A percentile compares a stretch with the other conserved stretches of the same genome.
Evolutionary conservation across 2,888 invertebrate species (phyloP).

Genomic region (Nipponacmea schrenckii): DNA sequence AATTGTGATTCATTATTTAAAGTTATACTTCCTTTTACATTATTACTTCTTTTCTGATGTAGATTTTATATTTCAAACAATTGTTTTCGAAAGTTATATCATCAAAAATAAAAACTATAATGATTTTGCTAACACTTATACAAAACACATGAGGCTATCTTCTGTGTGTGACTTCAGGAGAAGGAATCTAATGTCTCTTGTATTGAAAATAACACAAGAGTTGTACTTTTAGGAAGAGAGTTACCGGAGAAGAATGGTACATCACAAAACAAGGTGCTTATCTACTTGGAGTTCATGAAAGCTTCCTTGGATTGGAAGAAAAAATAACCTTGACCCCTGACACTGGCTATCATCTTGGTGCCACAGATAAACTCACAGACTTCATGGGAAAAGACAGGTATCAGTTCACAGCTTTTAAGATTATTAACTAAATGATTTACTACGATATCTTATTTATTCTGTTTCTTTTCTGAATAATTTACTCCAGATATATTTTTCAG

Average conservation of each 20-base stretch:
- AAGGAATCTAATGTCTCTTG: too few relatives aligned
- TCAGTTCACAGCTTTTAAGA: not conserved
- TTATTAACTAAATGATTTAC: too few relatives aligned
- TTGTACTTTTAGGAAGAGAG: constrained; percentile 40
- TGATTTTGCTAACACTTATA: too few relatives aligned
- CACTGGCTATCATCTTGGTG: constrained; percentile 47
- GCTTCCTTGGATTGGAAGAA: constrained; percentile 45
- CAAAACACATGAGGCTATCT: too few relatives aligned
- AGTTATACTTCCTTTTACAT: not conserved
- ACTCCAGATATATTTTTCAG: too few relatives aligned
- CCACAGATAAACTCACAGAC: constrained; percentile 49
- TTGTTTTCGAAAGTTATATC: too few relatives aligned
- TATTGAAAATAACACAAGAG: not conserved
- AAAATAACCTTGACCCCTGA: constrained; percentile 49
- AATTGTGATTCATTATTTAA: too few relatives aligned
- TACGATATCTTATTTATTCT: too few relatives aligned
- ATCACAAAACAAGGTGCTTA: constrained; percentile 55
- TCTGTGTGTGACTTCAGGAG: too few relatives aligned
- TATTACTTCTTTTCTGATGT: not conserved
- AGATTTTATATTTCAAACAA: too few relatives aligned
- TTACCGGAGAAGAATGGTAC: constrained; percentile 61
- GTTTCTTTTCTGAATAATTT: too few relatives aligned
- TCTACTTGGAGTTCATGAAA: constrained; percentile 54
- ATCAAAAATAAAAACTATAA: too few relatives aligned
- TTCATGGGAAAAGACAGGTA: constrained; percentile 45